Evolutionary conservation across 2,888 invertebrate genomes (phyloP).

Genomic region (Eristalinus sepulchralis): DNA sequence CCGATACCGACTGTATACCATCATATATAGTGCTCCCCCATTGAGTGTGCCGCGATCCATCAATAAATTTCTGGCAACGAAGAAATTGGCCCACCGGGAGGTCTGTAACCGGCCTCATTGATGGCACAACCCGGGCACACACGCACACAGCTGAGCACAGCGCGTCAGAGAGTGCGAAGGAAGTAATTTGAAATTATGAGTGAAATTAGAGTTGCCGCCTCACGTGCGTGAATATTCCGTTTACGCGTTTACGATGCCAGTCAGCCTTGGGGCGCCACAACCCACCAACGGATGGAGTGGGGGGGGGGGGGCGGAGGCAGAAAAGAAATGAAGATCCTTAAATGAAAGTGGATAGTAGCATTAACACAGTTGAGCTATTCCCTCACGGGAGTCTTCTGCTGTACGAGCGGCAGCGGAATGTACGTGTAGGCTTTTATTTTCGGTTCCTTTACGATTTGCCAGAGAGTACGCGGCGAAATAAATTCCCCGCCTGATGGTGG

Average conservation of each 20-base stretch:
- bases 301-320: background rate
- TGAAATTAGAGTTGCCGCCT: slow-evolving; percentile 64
- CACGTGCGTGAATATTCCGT: slow-evolving; percentile 65
- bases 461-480: slow-evolving; percentile 38
- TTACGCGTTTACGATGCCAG: slow-evolving; percentile 41
- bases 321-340: slow-evolving; percentile 26
- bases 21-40: background rate
- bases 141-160: background rate
- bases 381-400: slow-evolving; percentile 53
- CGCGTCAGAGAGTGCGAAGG: slow-evolving; percentile 19
- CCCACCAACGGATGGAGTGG: background rate
- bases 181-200: slow-evolving; percentile 68
- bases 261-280: background rate
- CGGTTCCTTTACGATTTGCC: slow-evolving; percentile 45
- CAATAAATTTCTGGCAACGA: slow-evolving; percentile 64
- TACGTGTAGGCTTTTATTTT: slow-evolving; percentile 22
- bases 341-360: slow-evolving; percentile 69
- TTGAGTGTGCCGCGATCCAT: slow-evolving; percentile 49
- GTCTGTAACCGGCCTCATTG: slow-evolving; percentile 12
- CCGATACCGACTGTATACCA: background rate
- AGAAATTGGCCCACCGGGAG: slow-evolving; percentile 61
- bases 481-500: slow-evolving; percentile 1
- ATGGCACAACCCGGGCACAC: slow-evolving; percentile 26
- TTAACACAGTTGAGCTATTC: slow-evolving; percentile 60
- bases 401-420: background rate